A percentile compares a stretch with the other conserved stretches of the same genome.
Evolutionary conservation across 2,888 invertebrate genomes (phyloP).

Genomic region (Abrostola triplasia): DNA sequence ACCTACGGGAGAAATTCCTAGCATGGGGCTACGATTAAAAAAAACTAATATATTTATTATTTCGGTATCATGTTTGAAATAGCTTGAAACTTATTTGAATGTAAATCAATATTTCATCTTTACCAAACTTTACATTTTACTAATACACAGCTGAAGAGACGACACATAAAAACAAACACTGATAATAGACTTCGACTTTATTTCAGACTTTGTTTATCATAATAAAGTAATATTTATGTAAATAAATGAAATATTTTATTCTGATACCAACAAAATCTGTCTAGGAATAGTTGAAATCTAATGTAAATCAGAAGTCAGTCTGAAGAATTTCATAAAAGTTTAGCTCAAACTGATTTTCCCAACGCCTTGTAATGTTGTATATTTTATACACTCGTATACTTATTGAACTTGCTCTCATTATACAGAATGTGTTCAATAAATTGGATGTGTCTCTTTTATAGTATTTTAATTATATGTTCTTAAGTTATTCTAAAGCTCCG

Average conservation of each 20-base stretch:
- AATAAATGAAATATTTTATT: slow-evolving; percentile 15
- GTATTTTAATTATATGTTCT: background rate
- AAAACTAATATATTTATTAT: too few relatives aligned
- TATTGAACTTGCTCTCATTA: slow-evolving; percentile 1
- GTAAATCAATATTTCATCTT: too few relatives aligned
- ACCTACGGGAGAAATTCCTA: too few relatives aligned
- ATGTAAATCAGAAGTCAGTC: slow-evolving; percentile 26
- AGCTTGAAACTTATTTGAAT: too few relatives aligned
- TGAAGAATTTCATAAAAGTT: slow-evolving; percentile 26
- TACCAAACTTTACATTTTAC: too few relatives aligned
- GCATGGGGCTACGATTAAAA: too few relatives aligned
- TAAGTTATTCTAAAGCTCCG: too few relatives aligned
- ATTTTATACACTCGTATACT: background rate
- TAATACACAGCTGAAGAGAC: background rate
- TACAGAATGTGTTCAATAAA: background rate
- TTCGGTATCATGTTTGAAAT: too few relatives aligned
- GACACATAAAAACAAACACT: slow-evolving; percentile 4
- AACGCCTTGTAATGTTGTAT: slow-evolving; percentile 11
- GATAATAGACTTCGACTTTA: slow-evolving; percentile 5
- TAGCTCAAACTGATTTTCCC: slow-evolving; percentile 11
- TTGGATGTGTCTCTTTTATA: background rate
- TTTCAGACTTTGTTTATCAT: slow-evolving; percentile 7
- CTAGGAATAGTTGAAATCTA: slow-evolving; percentile 3
- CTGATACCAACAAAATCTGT: slow-evolving; percentile 9
- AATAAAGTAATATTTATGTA: slow-evolving; percentile 7